Conservation (phyloP, 2,797 vertebrate genomes). For the Neosalanx taihuensis region DNA sequence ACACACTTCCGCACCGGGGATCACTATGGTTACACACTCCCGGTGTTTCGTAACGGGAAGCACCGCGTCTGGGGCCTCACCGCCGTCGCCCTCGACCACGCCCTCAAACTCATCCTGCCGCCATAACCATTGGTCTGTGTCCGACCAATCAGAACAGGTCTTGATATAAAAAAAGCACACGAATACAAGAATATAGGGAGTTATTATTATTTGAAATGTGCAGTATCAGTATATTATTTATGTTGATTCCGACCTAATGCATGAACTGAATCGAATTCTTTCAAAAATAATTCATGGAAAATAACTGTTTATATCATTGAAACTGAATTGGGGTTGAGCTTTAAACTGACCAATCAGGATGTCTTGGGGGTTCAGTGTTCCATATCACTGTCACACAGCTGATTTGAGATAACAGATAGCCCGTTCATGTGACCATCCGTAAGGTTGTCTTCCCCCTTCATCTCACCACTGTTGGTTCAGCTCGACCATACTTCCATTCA, state of each 20-base stretch:
- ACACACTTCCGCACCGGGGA: slow-evolving; percentile 80
- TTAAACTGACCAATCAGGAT: not conserved
- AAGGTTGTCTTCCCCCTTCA: no score
- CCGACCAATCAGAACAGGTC: not conserved
- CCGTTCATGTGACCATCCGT: no score
- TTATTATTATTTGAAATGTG: no score
- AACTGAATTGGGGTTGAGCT: not conserved
- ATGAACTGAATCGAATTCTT: not conserved
- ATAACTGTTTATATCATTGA: not conserved
- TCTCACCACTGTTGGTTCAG: no score
- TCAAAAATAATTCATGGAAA: no score
- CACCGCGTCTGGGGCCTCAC: slow-evolving; percentile 90
- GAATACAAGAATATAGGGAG: no score
- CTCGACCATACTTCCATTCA: no score
- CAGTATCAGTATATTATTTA: slow-evolving; percentile 18
- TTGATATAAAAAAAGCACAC: slow-evolving; percentile 4
- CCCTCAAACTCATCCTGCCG: slow-evolving; percentile 73
- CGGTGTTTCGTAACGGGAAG: slow-evolving; percentile 83
- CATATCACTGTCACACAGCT: not conserved
- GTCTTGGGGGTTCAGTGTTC: not conserved
- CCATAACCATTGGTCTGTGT: slow-evolving; percentile 24
- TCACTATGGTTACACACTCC: slow-evolving; percentile 80
- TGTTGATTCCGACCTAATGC: not conserved
- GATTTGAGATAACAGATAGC: no score
- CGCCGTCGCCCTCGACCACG: slow-evolving; percentile 76